A percentile compares a stretch with the other conserved stretches of the same genome.
phyloP scores from a whole-genome alignment of 2,113 vertebrate genomes.

The Pterocles burchelli region DNA sequence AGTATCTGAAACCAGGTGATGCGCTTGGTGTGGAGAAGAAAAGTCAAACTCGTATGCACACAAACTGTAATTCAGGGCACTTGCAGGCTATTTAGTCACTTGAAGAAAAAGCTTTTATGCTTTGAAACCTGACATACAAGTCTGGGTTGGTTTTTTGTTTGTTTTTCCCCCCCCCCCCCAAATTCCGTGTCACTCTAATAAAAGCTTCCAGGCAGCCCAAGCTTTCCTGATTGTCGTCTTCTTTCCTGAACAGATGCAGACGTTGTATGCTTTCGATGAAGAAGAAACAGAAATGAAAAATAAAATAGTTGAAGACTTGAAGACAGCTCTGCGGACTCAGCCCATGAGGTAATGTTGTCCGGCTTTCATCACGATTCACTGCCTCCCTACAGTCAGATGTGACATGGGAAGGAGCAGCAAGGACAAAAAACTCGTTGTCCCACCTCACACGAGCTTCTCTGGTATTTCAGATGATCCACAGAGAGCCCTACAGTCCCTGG shows the following conservation, averaged over 20 bases:
- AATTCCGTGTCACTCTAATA: slow-evolving; percentile 10
- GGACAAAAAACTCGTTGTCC: slow-evolving; percentile 45
- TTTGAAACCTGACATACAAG: slow-evolving; percentile 14
- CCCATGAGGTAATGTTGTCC: slow-evolving; percentile 89
- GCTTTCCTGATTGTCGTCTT: background rate
- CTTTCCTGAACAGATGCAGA: slow-evolving; percentile 89
- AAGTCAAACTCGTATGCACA: background rate
- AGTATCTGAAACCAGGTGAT: background rate
- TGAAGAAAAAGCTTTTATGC: slow-evolving; percentile 7
- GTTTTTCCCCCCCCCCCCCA: accelerated
- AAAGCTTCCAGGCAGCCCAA: background rate
- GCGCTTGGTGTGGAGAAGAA: background rate
- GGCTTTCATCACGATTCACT: background rate
- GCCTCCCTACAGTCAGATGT: background rate
- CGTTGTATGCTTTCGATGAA: slow-evolving; percentile 91
- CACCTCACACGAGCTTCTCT: background rate
- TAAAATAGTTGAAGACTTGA: slow-evolving; percentile 96
- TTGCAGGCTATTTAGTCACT: background rate
- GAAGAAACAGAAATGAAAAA: slow-evolving; percentile 97
- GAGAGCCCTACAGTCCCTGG: background rate
- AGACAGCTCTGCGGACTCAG: slow-evolving; percentile 95
- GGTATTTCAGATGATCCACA: background rate
- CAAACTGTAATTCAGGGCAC: background rate
- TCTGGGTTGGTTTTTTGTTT: background rate
- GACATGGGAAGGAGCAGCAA: background rate